Base-by-base conservation (phyloP, 2,797 vertebrate genomes). In the Caiman crocodilus region DNA sequence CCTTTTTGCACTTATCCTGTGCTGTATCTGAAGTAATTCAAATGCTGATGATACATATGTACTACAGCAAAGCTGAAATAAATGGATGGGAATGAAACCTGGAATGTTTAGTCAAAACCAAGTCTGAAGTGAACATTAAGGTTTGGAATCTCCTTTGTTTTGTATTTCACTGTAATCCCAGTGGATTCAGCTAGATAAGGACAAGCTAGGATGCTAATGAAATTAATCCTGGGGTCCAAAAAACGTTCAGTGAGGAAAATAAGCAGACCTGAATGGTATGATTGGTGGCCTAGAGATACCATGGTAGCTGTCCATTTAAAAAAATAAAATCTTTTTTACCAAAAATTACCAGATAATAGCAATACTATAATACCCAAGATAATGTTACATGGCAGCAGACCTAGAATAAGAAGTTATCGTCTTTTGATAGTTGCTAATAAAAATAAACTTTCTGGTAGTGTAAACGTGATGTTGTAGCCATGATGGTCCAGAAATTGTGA, bases 171-270 rank as follows among this genome's bases (percentile, higher is more conserved):
- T 42, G 23, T 26, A 23, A 71, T 63, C 42, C 58, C 63, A 92
- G 79, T 90, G 55, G 26, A 26, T 79, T 94, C 71, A 73, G n/a
- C 6, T 81, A 92, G 35, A 17, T 87, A 20, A 15, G 71, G 84
- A 11, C 74, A 92, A 92, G 90, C 84, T 80, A 90, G 84, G 59
- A 50, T 50, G 42, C 42, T 50, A 50, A 50, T 50, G 10, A 3
- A 88, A 23, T 25, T 85, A 83, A 93, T 87, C 92, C 82, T 88
- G 57, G 17, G 76, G 87, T 82, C 85, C 57, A 65, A 13, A 50
- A 50, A 50, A 81, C 89, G 85, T 90, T 94, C 90, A 94, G 88
- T 87, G 77, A 90, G n/a, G 42, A 50, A 50, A 50, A 10, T 50
- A 9, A 83, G 63, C 60, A 88, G 26, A 90, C 80, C 78, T 80